A percentile compares a stretch with the other conserved stretches of the same genome.
phyloP scores from a whole-genome alignment of 2,113 vertebrate species.

The Otis tarda region DNA sequence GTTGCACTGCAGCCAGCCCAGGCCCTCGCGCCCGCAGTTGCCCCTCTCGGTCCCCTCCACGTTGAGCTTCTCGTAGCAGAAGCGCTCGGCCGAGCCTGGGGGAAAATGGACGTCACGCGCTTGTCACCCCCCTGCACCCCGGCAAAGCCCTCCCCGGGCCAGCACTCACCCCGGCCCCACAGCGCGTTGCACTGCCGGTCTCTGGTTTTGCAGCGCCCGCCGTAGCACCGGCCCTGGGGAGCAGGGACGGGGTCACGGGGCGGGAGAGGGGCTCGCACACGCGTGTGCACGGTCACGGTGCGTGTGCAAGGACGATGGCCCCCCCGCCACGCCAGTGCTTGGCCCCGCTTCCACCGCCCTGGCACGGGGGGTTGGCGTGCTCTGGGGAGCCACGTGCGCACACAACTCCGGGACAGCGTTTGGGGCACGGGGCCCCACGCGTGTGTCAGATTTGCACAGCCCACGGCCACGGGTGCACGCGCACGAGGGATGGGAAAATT shows the following conservation, averaged over 20 bases:
- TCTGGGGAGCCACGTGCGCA: accelerated
- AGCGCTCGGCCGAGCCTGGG: constrained; percentile 87
- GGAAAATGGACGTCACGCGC: accelerated
- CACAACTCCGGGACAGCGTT: not conserved
- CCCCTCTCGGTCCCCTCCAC: constrained; percentile 93
- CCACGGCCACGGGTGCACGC: accelerated
- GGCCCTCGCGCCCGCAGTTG: constrained; percentile 88
- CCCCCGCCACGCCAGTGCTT: accelerated
- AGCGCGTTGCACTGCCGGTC: constrained; percentile 88
- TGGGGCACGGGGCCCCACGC: no score
- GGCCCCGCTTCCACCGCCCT: accelerated
- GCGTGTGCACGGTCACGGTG: accelerated
- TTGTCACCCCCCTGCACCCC: not conserved
- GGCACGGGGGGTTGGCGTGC: accelerated
- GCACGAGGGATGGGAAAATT: not conserved
- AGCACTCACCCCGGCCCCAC: constrained; percentile 87
- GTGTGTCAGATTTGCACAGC: accelerated
- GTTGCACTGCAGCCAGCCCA: constrained; percentile 91
- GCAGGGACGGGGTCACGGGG: not conserved
- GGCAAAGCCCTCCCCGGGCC: not conserved
- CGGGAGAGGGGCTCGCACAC: accelerated
- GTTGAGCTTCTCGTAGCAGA: constrained; percentile 95
- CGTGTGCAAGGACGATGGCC: not conserved
- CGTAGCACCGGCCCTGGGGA: constrained; percentile 88
- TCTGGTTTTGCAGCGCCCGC: constrained; percentile 88